These are phyloP conservation scores for Proteles cristata DNA, from an alignment of 2,113 vertebrate species.

Conservation along the genomic window DNA sequence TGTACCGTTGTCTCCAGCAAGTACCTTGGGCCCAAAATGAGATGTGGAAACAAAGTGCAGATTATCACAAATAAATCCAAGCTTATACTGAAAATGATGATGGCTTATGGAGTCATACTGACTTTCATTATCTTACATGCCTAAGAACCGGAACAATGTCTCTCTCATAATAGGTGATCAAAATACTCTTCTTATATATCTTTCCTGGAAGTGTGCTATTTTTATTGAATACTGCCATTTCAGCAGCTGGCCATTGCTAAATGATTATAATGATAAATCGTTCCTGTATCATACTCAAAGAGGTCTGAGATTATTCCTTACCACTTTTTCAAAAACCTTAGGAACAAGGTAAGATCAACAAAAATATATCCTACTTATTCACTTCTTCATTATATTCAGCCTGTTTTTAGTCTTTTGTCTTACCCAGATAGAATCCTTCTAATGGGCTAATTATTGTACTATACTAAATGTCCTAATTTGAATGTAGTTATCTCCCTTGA, in stretches of 20 bases:
- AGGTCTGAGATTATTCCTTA: not conserved
- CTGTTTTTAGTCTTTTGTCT: not conserved
- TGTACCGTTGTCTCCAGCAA: not conserved
- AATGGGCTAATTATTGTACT: not conserved
- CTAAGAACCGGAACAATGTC: not conserved
- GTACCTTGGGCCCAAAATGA: not conserved
- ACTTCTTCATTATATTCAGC: not conserved
- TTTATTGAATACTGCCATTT: not conserved
- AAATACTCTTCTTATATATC: not conserved
- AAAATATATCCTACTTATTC: not conserved
- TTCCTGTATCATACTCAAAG: not conserved
- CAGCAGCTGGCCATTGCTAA: not conserved
- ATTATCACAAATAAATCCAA: constrained; percentile 4
- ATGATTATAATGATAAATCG: not conserved
- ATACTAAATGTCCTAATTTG: constrained; percentile 5
- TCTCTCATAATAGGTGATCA: not conserved
- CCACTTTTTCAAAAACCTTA: not conserved
- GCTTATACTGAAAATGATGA: not conserved
- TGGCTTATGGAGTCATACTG: not conserved
- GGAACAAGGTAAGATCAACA: not conserved
- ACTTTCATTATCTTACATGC: not conserved
- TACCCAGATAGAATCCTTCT: not conserved
- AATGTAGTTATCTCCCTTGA: not conserved
- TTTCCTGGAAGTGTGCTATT: not conserved
- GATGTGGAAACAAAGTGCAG: not conserved